phyloP scores from a whole-genome alignment of 2,113 vertebrate genomes.

The Dromiciops gliroides region DNA sequence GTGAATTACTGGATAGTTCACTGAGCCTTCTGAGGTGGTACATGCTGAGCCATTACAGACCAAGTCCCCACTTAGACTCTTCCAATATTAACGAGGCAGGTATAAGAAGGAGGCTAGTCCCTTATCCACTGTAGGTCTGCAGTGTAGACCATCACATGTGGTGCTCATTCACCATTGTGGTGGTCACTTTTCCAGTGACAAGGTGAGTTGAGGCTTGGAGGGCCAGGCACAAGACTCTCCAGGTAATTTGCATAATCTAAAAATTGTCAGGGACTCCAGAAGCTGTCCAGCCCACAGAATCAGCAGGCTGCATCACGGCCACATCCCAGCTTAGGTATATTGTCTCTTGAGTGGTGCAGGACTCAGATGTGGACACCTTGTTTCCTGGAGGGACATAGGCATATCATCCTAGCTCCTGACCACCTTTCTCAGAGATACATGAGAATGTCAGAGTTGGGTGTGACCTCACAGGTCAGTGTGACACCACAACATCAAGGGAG shows the following conservation, averaged over 20 bases:
- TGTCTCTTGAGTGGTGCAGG: neutral
- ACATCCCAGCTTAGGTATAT: neutral
- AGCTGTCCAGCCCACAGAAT: neutral
- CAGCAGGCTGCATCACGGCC: neutral
- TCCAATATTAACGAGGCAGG: neutral
- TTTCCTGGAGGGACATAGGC: neutral
- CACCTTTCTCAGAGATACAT: neutral
- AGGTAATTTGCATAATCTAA: neutral
- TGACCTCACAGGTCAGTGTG: too few species aligned
- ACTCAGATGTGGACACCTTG: neutral
- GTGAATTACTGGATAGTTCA: neutral
- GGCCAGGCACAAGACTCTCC: neutral
- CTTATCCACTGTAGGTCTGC: neutral
- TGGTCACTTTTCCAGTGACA: neutral
- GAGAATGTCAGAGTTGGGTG: too few species aligned
- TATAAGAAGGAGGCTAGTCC: neutral
- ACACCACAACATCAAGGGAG: neutral
- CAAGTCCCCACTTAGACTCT: neutral
- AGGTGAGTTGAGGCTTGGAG: neutral
- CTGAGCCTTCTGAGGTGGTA: neutral
- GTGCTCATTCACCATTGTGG: neutral
- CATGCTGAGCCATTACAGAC: neutral
- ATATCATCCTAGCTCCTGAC: neutral
- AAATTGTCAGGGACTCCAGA: neutral
- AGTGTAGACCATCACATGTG: neutral